Evolutionary conservation across 2,797 vertebrate genomes (phyloP), one percentile per base, ranked within the genome.

Genomic region (Gila robusta): DNA sequence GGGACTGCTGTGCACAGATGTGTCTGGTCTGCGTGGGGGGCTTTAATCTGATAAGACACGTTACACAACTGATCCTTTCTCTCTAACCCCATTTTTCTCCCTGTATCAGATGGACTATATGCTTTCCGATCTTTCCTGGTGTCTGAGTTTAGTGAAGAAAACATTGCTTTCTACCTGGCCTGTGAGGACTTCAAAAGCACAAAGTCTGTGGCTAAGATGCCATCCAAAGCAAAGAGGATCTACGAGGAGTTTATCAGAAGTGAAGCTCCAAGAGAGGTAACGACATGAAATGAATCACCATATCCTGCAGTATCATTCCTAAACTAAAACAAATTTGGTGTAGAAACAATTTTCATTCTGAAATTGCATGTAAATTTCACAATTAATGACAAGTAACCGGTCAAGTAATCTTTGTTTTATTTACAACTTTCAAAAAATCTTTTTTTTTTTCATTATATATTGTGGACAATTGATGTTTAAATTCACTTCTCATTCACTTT

Each of bases 81-180:
- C 79, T 86, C 56, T 16, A 73, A 79, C 69, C 52, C 86, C 72
- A 72, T 49, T 74, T 79, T 67, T 84, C 39, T 81, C 49, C 39
- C 86, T 74, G 16, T 49, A 71, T 35, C 92, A 99, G 98, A 97
- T 94, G 98, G 98, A 90, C 93, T 99, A 87, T 96, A 96, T 91
- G 97, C 97, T 89, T 99, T 99, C 91, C 96, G 96, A 87, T 94
- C 97, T 83, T 99, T 99, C 92, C 92, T 99, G 90, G 96, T 97
- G 86, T 98, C 98, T 0, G 98, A 99, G 89, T 99, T 98, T 92
- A 99, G 98, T 1, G 98, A 99, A 90, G 98, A 99, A 94, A 99
- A 99, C 93, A 96, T 99, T 0, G 97, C 98, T 12, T 99, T 99
- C 94, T 99, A 99, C 96, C 92, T 98, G 89, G 98, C 98, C 49